Evolutionary conservation across 1,140 invertebrate genomes (phyloP).

Genomic region (Cheumatopsyche charites): DNA sequence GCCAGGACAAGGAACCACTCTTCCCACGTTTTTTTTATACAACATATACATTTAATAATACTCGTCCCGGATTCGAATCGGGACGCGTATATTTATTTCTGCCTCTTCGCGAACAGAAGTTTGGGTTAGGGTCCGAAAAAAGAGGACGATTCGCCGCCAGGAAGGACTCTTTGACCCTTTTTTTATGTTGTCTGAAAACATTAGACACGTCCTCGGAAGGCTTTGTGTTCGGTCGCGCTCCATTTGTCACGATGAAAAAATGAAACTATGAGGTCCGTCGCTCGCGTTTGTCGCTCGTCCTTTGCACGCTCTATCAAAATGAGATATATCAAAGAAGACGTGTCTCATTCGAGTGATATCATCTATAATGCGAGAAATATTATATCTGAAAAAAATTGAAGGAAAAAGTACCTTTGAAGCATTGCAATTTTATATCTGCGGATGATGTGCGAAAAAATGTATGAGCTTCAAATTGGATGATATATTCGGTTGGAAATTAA

Average conservation of each 20-base stretch:
- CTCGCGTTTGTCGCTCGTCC: background rate
- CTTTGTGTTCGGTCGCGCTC: conserved; percentile 32
- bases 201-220: conserved; percentile 34
- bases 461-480: no score
- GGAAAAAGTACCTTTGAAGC: no score
- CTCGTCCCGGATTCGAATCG: background rate
- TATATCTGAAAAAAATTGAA: no score
- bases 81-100: background rate
- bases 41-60: background rate
- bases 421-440: no score
- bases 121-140: background rate
- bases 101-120: background rate
- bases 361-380: no score
- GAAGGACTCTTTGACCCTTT: conserved; percentile 21
- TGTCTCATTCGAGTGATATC: no score
- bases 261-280: conserved; percentile 8
- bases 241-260: conserved; percentile 34
- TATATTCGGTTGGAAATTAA: no score
- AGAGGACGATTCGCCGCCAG: background rate
- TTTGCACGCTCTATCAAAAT: background rate
- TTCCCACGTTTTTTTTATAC: background rate
- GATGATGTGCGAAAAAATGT: no score
- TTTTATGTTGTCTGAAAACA: conserved; percentile 33
- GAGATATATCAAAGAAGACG: no score
- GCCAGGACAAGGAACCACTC: background rate